phyloP scores from a whole-genome alignment of 1,140 invertebrate genomes.

The Lasioglossum albipes region DNA sequence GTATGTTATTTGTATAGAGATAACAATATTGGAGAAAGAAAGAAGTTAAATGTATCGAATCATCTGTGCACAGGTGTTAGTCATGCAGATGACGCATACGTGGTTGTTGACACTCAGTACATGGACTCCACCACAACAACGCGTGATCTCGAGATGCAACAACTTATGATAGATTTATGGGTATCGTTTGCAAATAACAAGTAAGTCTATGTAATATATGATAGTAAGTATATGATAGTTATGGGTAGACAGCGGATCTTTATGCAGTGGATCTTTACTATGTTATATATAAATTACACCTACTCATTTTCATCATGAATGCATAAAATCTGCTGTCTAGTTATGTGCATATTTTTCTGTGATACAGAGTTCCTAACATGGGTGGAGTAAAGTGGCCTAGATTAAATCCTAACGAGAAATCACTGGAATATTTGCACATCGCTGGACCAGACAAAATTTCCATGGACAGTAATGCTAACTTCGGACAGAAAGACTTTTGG shows the following conservation, averaged over 20 bases:
- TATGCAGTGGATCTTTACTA: too few relatives aligned
- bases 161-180: constrained; percentile 80
- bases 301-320: too few relatives aligned
- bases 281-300: too few relatives aligned
- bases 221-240: background rate
- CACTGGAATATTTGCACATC: constrained; percentile 81
- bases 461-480: constrained; percentile 77
- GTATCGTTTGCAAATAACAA: constrained; percentile 80
- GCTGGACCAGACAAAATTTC: constrained; percentile 73
- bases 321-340: too few relatives aligned
- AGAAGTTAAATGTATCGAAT: constrained; percentile 14
- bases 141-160: constrained; percentile 80
- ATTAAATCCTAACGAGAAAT: constrained; percentile 70
- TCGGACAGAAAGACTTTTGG: constrained; percentile 82
- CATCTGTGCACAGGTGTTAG: constrained; percentile 79
- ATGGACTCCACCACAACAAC: constrained; percentile 68
- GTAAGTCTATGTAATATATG: constrained; percentile 75
- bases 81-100: constrained; percentile 82
- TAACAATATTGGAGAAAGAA: background rate
- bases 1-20: constrained; percentile 75
- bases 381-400: constrained; percentile 68
- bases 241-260: too few relatives aligned
- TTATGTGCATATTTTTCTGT: background rate
- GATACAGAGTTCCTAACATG: constrained; percentile 71
- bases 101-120: constrained; percentile 72